phyloP scores from a whole-genome alignment of 2,797 vertebrate genomes.

The Danio albolineatus region DNA sequence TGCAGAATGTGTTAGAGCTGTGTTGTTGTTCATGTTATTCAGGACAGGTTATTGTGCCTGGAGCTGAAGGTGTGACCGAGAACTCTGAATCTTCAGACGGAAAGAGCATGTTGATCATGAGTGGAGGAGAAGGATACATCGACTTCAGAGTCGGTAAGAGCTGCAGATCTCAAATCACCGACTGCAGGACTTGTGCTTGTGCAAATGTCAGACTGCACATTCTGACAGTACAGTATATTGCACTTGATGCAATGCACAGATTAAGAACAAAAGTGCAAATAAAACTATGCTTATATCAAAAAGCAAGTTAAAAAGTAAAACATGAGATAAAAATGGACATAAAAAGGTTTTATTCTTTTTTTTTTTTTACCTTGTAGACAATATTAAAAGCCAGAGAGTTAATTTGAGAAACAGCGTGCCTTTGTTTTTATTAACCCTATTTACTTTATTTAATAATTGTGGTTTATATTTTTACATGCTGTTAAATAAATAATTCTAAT shows the following conservation, averaged over 20 bases:
- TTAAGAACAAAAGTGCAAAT: neutral
- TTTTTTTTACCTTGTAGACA: too few species aligned
- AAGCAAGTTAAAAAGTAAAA: too few species aligned
- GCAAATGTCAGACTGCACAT: neutral
- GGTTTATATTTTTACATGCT: too few species aligned
- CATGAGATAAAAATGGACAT: too few species aligned
- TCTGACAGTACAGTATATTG: neutral
- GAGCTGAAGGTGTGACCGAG: conserved; percentile 80
- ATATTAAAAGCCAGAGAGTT: too few species aligned
- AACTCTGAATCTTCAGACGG: conserved; percentile 86
- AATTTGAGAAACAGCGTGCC: too few species aligned
- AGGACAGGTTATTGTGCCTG: conserved; percentile 93
- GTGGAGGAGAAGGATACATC: conserved; percentile 97
- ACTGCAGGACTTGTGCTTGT: neutral
- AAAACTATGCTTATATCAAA: too few species aligned
- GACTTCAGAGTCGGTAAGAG: conserved; percentile 95
- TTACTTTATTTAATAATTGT: too few species aligned
- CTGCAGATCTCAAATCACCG: neutral
- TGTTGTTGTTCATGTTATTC: conserved; percentile 37
- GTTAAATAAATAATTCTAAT: too few species aligned
- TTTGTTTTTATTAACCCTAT: too few species aligned
- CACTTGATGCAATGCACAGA: neutral
- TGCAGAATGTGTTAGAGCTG: too few species aligned
- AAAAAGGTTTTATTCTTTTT: too few species aligned
- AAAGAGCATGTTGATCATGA: conserved; percentile 90